Evolutionary conservation across 1,140 invertebrate species (phyloP).

Genomic region (Glomeris maerens): DNA sequence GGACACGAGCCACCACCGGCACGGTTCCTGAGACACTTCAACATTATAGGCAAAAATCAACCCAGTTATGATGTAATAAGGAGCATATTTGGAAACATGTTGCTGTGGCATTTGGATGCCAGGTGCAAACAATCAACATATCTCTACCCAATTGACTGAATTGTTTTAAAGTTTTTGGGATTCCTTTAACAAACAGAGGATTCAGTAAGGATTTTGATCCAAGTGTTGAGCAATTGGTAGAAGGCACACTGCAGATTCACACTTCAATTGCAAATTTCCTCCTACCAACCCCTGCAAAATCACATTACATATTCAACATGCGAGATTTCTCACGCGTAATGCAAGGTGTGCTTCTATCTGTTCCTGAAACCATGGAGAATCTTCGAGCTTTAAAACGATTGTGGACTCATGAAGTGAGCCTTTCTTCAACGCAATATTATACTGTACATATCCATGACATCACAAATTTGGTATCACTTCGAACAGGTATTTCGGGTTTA

Average conservation of each 20-base stretch:
- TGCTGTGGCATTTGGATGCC: conserved; percentile 87
- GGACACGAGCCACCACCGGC: conserved; percentile 72
- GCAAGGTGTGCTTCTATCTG: conserved; percentile 77
- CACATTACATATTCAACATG: conserved; percentile 88
- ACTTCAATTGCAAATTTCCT: conserved; percentile 65
- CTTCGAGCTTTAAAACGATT: conserved; percentile 74
- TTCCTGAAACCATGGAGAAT: conserved; percentile 79
- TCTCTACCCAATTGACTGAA: conserved; percentile 2
- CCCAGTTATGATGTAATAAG: conserved; percentile 65
- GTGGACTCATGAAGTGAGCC: conserved; percentile 73
- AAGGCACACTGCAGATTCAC: conserved; percentile 72
- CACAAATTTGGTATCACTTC: conserved; percentile 6
- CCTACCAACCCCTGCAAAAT: conserved; percentile 72
- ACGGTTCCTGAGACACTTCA: conserved; percentile 79
- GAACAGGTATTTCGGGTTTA: conserved; percentile 60
- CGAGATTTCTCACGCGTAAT: conserved; percentile 87
- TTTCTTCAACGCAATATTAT: background rate
- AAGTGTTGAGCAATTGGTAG: conserved; percentile 74
- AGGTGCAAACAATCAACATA: conserved; percentile 35
- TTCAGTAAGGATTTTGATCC: conserved; percentile 93
- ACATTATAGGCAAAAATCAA: conserved; percentile 75
- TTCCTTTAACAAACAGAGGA: too few species aligned
- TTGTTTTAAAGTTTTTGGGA: too few species aligned
- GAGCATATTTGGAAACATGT: conserved; percentile 77
- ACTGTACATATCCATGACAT: background rate